Percentiles rank a stretch among this genome's conserved stretches.
These are phyloP conservation scores for Hanleya hanleyi DNA, from an alignment of 2,888 invertebrate genomes.

Conservation along the genomic window DNA sequence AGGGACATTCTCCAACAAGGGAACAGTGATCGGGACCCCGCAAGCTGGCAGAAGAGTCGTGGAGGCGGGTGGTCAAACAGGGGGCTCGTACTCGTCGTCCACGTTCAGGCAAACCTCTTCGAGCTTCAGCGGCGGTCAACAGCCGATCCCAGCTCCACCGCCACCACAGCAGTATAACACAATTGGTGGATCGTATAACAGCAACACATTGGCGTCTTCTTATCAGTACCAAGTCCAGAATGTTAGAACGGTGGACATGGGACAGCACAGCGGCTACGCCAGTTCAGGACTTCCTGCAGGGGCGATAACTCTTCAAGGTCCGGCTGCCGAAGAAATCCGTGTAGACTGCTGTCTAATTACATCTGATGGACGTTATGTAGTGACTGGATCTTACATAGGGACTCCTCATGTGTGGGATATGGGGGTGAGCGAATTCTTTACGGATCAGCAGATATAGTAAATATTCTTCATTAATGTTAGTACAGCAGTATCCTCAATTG, in stretches of 20 bases:
- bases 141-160: slow-evolving; percentile 43
- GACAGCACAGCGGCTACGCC: slow-evolving; percentile 50
- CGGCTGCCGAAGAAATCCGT: slow-evolving; percentile 69
- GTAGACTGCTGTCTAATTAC: slow-evolving; percentile 72
- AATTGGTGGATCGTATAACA: neutral
- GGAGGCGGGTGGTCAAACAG: neutral
- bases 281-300: slow-evolving; percentile 4
- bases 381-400: slow-evolving; percentile 71
- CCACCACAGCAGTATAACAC: slow-evolving; percentile 34
- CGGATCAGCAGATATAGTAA: too few relatives aligned
- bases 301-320: slow-evolving; percentile 18
- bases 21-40: slow-evolving; percentile 63
- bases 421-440: slow-evolving; percentile 57
- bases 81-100: neutral
- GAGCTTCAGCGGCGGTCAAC: neutral
- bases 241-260: slow-evolving; percentile 53
- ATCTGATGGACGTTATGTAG: slow-evolving; percentile 66
- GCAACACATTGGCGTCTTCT: slow-evolving; percentile 11
- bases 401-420: slow-evolving; percentile 74
- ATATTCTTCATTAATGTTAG: too few relatives aligned
- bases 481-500: too few relatives aligned
- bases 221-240: slow-evolving; percentile 47
- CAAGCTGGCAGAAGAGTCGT: slow-evolving; percentile 45
- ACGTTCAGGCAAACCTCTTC: slow-evolving; percentile 4
- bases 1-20: slow-evolving; percentile 59